phyloP scores from a whole-genome alignment of 64 coral and sea anemone species.

The Stichodactyla helianthus region DNA sequence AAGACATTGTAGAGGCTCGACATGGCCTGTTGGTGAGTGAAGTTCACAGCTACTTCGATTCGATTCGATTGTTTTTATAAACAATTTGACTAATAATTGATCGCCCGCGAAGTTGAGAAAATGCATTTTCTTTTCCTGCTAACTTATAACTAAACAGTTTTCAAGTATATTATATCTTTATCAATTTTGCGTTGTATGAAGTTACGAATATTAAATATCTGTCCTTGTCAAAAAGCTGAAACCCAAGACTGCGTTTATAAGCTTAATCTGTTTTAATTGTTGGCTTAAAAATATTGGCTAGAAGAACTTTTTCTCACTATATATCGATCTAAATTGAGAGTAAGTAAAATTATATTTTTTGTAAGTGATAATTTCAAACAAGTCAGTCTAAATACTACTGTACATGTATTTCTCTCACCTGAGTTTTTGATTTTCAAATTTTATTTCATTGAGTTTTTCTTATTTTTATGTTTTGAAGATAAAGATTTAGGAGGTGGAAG shows the following conservation, averaged over 20 bases:
- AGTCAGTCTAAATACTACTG: background rate
- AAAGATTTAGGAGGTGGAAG: background rate
- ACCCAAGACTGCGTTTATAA: background rate
- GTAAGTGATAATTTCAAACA: no score
- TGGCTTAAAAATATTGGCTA: background rate
- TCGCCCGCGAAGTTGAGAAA: background rate
- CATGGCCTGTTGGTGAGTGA: slow-evolving; percentile 48
- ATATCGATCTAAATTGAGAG: background rate
- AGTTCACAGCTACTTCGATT: background rate
- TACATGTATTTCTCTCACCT: background rate
- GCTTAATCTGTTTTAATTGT: background rate
- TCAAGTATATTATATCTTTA: background rate
- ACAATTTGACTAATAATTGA: background rate
- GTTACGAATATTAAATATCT: no score
- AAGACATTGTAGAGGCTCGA: slow-evolving; percentile 42
- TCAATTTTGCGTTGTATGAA: no score
- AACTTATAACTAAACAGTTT: background rate
- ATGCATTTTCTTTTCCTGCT: background rate
- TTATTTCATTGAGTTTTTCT: no score
- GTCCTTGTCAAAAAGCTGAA: background rate
- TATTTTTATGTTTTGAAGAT: background rate
- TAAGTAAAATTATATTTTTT: no score
- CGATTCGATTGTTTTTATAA: background rate
- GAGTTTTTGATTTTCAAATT: no score
- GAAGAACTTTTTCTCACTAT: background rate